phyloP scores from a whole-genome alignment of 2,888 invertebrate genomes.

The Acrocyrtus sp. region DNA sequence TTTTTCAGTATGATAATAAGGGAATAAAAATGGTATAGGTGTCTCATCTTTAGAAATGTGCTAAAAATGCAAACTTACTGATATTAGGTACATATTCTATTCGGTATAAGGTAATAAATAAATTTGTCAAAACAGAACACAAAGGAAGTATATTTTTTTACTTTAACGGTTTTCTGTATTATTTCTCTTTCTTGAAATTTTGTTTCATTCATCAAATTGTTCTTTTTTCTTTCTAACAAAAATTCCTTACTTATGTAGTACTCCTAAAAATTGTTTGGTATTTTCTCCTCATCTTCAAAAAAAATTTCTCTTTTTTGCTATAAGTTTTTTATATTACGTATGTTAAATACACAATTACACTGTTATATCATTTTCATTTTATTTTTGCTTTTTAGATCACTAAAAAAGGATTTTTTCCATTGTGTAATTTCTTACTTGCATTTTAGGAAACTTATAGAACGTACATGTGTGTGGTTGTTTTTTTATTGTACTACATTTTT shows the following conservation, averaged over 20 bases:
- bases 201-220: constrained; percentile 39
- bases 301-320: too few species aligned
- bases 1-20: too few species aligned
- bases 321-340: constrained; percentile 20
- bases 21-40: too few species aligned
- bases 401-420: not conserved
- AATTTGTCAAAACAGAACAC: too few species aligned
- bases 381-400: not conserved
- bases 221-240: constrained; percentile 48
- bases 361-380: not conserved
- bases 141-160: too few species aligned
- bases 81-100: too few species aligned
- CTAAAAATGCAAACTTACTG: too few species aligned
- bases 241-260: constrained; percentile 28
- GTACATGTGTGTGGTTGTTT: not conserved
- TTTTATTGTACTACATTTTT: not conserved
- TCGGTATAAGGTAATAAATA: too few species aligned
- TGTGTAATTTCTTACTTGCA: not conserved
- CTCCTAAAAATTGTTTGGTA: too few species aligned
- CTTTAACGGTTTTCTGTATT: constrained; percentile 49
- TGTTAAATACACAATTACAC: not conserved
- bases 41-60: too few species aligned
- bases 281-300: too few species aligned
- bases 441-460: constrained; percentile 1
- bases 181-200: constrained; percentile 44